Conservation (phyloP, 2,113 vertebrate species). For the Hippopotamus amphibius region DNA sequence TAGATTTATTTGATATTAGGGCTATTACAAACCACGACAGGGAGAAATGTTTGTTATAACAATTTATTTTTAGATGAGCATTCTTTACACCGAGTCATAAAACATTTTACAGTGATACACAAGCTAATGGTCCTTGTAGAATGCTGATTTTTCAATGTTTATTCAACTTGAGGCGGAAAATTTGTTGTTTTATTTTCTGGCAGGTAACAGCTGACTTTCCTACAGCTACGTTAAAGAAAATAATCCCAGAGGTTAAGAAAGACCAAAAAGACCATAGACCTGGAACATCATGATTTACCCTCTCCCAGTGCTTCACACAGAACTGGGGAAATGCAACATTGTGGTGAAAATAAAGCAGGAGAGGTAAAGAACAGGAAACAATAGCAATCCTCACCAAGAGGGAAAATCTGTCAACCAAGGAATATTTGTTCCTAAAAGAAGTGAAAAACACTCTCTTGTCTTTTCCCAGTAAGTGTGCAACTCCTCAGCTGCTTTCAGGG, state of each 20-base stretch:
- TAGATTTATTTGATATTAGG: slow-evolving; percentile 70
- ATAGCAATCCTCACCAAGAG: not conserved
- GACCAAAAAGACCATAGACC: not conserved
- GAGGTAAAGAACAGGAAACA: not conserved
- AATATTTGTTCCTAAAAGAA: slow-evolving; percentile 44
- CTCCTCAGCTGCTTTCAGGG: not conserved
- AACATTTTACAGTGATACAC: slow-evolving; percentile 70
- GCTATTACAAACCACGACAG: slow-evolving; percentile 67
- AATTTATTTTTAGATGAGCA: slow-evolving; percentile 77
- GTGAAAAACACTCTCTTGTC: slow-evolving; percentile 27
- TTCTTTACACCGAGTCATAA: slow-evolving; percentile 74
- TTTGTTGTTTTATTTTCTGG: slow-evolving; percentile 66
- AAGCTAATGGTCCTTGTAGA: slow-evolving; percentile 79
- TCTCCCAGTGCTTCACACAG: not conserved
- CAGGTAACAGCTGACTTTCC: slow-evolving; percentile 75
- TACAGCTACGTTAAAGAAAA: slow-evolving; percentile 73
- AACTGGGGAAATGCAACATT: not conserved
- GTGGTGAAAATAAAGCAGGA: slow-evolving; percentile 20
- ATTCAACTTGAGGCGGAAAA: slow-evolving; percentile 79
- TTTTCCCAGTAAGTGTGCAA: slow-evolving; percentile 1
- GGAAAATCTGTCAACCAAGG: slow-evolving; percentile 55
- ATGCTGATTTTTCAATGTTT: slow-evolving; percentile 75
- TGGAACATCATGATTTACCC: slow-evolving; percentile 44
- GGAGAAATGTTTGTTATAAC: slow-evolving; percentile 55
- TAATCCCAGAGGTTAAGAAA: slow-evolving; percentile 54